Evolutionary conservation across 2,888 invertebrate genomes (phyloP).

Genomic region (Ormyrus thymus): DNA sequence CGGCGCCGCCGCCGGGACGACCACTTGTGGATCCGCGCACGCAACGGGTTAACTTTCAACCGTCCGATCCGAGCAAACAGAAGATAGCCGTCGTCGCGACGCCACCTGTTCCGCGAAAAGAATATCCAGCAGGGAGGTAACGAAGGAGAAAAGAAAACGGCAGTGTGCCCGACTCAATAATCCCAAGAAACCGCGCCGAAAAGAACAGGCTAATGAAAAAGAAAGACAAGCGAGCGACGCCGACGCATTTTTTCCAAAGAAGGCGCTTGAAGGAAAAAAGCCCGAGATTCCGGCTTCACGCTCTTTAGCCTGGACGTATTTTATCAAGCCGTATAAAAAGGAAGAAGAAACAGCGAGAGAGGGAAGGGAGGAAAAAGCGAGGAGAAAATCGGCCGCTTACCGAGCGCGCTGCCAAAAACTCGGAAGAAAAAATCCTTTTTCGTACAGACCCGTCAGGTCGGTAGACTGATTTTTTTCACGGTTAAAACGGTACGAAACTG

Average conservation of each 20-base stretch:
- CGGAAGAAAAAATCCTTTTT: conserved; percentile 20
- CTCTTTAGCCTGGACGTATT: neutral
- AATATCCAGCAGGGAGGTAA: neutral
- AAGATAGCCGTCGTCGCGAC: neutral
- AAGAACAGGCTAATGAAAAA: neutral
- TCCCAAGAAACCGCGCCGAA: neutral
- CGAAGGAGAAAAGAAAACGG: neutral
- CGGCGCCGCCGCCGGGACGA: conserved; percentile 41
- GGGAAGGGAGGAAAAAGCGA: conserved; percentile 8
- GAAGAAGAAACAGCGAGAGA: neutral
- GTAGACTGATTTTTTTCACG: neutral
- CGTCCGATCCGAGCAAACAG: no score
- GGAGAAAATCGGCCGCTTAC: conserved; percentile 46
- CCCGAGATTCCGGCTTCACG: conserved; percentile 10
- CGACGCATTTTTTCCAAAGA: conserved; percentile 45
- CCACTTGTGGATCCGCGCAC: conserved; percentile 53
- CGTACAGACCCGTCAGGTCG: conserved; percentile 9
- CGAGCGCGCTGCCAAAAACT: conserved; percentile 37
- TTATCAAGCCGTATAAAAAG: neutral
- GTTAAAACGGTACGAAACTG: neutral
- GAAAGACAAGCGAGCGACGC: conserved; percentile 36
- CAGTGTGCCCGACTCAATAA: neutral
- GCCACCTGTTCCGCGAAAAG: neutral
- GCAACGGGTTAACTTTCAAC: neutral
- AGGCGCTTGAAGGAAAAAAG: conserved; percentile 28